Percentiles rank a stretch among this genome's conserved stretches.
phyloP scores from a whole-genome alignment of 2,113 vertebrate genomes.

The Parus major region DNA sequence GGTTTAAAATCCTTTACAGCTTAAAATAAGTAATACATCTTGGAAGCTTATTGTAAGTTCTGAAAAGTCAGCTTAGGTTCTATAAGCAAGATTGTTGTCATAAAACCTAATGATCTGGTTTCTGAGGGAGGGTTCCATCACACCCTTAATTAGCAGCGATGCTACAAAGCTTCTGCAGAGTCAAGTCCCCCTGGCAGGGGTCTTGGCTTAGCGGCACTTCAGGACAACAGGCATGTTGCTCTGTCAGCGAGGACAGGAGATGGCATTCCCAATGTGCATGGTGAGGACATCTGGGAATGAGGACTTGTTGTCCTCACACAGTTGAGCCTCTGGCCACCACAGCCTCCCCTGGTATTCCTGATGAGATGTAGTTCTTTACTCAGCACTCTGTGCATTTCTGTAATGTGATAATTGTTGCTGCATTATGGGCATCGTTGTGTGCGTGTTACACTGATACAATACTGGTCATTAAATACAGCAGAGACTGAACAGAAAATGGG shows the following conservation, averaged over 20 bases:
- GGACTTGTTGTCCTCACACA: neutral
- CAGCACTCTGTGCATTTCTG: neutral
- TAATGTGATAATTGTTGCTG: neutral
- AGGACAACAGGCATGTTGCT: neutral
- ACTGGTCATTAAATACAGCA: conserved; percentile 10
- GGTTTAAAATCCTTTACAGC: neutral
- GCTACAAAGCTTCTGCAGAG: neutral
- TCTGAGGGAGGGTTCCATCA: neutral
- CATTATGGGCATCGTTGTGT: neutral
- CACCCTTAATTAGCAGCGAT: neutral
- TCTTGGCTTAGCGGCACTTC: neutral
- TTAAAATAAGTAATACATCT: neutral
- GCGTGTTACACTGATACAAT: neutral
- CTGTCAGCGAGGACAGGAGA: neutral
- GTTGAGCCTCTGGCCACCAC: neutral
- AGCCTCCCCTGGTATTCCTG: neutral
- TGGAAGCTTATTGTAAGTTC: neutral
- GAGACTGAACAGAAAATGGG: conserved; percentile 37
- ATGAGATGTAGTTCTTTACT: neutral
- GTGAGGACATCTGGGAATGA: neutral
- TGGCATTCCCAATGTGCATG: fast-evolving
- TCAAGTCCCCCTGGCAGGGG: neutral
- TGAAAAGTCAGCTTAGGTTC: neutral
- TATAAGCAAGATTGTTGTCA: neutral
- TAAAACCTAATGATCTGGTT: neutral